Base-by-base conservation (phyloP, 2,113 vertebrate species). In the Seriola dumerili region DNA sequence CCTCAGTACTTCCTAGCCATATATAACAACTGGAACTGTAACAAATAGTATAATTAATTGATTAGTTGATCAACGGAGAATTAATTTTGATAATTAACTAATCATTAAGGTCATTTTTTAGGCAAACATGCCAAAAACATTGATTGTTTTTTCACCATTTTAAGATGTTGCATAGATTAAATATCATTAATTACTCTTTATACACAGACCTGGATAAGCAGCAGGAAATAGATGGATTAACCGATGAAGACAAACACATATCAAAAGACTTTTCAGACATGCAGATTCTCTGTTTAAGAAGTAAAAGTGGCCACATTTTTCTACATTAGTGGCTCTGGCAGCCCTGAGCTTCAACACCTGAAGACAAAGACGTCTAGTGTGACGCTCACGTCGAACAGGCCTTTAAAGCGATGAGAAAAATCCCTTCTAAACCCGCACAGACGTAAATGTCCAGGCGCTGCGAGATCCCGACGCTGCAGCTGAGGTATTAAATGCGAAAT, bases 401-500 rank as follows among this genome's bases (percentile, higher is more conserved):
- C 42, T 73, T 59, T 29, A 23, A 44, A 50, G 29, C 21, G 46
- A 52, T 36, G 11, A 8, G 38, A 61, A 46, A 52, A 52, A 52
- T 58, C 32, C 21, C 32, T 38, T 48, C 44, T 63, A 67, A 80
- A 85, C 21, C 75, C 11, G 73, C 72, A 64, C 59, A 55, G 67
- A 57, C 42, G 46, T 14, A 57, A 62, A 52, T 44, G 80, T 80
- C 42, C 76, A n/a, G 79, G 46, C 83, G 81, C 73, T 69, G 3
- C 12, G 72, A 64, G 80, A 81, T 72, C 58, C 72, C 29, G 42
- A 6, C 12, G 44, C 65, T 42, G 69, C 78, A 74, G 75, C 46
- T 23, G 68, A 80, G 62, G 70, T 54, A 76, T 85, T 84, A 61
- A 25, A 76, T 72, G 1, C 76, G 58, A 88, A 88, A 85, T 72